Base-by-base conservation (phyloP, 2,888 invertebrate genomes). In the Tachystola acroxantha region DNA sequence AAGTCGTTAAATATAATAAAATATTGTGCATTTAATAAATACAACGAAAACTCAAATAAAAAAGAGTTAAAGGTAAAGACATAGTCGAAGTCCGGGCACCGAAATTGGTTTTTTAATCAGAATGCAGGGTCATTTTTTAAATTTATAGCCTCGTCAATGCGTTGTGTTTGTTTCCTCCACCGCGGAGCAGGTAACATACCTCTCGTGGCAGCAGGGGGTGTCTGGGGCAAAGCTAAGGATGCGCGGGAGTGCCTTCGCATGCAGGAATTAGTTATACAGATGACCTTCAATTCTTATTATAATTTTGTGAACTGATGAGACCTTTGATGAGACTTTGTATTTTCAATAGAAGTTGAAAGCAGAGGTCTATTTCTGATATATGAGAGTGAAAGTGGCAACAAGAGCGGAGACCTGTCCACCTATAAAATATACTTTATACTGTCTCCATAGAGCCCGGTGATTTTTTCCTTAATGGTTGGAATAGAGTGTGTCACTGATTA, bases 81-180 rank as follows among this genome's bases (percentile, higher is more conserved):
- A 58, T 53, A 59, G 47, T 60, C 54, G 53, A 51, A 61, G 57
- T 47, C 46, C 47, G 52, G 54, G 54, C 45, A 60, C 57, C 59
- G 49, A 72, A 79, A 80, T 80, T 72, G 69, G 72, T 69, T 76
- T 79, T 78, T 72, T 77, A 76, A 78, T 78, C 74, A 64, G 64
- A 69, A 75, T 64, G 65, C 57, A 47, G 62, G 73, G 68, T 71
- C 67, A 72, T 79, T 76, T 77, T 46, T 53, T 46, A 71, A 70
- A 79, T 80, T 76, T 79, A 82, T 78, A 55, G 65, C 71, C 53
- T 67, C 69, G 64, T 77, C 71, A 67, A 73, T 74, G 65, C 57
- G 56, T 72, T 71, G 73, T 76, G 72, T 79, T 74, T 77, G 77
- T 79, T 81, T 75, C 79, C 71, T 69, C 64, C 58, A 63, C 53